Conservation (phyloP, 2,888 invertebrate genomes). For the Allophyes oxyacanthae region DNA sequence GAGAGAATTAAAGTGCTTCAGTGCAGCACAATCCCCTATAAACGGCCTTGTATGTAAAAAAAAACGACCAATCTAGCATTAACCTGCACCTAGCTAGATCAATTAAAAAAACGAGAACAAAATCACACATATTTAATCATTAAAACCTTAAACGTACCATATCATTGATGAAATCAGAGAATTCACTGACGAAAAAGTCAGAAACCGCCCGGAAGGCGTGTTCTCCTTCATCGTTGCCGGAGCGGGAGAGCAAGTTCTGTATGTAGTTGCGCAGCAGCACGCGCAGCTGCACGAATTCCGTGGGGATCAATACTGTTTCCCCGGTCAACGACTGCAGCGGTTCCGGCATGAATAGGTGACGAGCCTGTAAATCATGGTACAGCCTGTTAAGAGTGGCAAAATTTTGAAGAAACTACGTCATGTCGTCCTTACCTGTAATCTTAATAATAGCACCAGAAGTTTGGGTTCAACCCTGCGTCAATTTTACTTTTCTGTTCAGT, state of each 20-base stretch:
- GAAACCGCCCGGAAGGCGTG: slow-evolving; percentile 59
- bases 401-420: too few relatives aligned
- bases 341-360: slow-evolving; percentile 65
- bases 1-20: too few relatives aligned
- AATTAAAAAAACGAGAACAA: too few relatives aligned
- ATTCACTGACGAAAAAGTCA: slow-evolving; percentile 61
- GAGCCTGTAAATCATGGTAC: slow-evolving; percentile 59
- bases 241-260: slow-evolving; percentile 57
- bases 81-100: too few relatives aligned
- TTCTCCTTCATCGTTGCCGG: slow-evolving; percentile 44
- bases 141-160: slow-evolving; percentile 60
- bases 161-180: slow-evolving; percentile 60
- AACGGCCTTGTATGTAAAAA: too few relatives aligned
- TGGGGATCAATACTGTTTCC: slow-evolving; percentile 62
- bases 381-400: neutral
- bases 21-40: too few relatives aligned
- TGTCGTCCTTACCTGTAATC: too few relatives aligned
- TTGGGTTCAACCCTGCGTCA: too few relatives aligned
- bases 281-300: slow-evolving; percentile 68
- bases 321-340: slow-evolving; percentile 50
- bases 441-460: too few relatives aligned
- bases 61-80: too few relatives aligned
- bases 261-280: slow-evolving; percentile 66
- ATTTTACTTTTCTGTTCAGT: too few relatives aligned
- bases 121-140: neutral